Percentiles rank a stretch among this genome's conserved stretches.
phyloP scores from a whole-genome alignment of 1,140 invertebrate species.

The Pseudobourletiella spinata region DNA sequence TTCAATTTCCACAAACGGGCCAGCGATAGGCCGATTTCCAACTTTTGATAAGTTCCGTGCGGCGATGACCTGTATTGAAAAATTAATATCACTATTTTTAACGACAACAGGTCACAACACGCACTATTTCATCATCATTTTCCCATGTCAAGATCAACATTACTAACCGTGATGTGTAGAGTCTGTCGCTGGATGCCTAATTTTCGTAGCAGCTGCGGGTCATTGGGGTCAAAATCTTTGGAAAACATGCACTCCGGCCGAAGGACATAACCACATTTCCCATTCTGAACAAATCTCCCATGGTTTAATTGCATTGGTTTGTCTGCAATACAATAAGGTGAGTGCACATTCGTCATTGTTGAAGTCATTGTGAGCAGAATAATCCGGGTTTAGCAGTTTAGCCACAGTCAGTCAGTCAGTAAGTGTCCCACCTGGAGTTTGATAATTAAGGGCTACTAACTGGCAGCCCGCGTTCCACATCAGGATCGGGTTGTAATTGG shows the following conservation, averaged over 20 bases:
- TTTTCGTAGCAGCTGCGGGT: conserved; percentile 52
- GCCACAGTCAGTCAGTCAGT: not conserved
- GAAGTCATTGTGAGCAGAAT: not conserved
- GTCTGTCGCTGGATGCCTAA: conserved; percentile 51
- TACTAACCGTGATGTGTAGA: conserved; percentile 54
- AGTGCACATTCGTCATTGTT: not conserved
- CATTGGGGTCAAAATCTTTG: conserved; percentile 64
- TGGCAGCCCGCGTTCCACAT: conserved; percentile 94
- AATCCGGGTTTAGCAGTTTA: not conserved
- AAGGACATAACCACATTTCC: conserved; percentile 83
- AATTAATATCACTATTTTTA: not conserved
- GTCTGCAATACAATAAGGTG: conserved; percentile 45
- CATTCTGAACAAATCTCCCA: conserved; percentile 82
- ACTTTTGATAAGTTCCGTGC: conserved; percentile 80
- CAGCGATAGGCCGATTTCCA: conserved; percentile 59
- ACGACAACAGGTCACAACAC: not conserved
- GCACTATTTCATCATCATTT: too few relatives aligned
- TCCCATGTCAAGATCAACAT: not conserved
- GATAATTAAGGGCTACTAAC: conserved; percentile 96
- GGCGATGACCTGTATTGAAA: conserved; percentile 57
- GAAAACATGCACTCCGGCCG: conserved; percentile 79
- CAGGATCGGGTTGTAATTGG: conserved; percentile 89
- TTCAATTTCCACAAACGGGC: conserved; percentile 91
- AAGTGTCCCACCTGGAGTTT: conserved; percentile 60
- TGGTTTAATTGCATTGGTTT: conserved; percentile 90